Conservation (phyloP, 2,888 invertebrate genomes). For the Monochamus alternatus region DNA sequence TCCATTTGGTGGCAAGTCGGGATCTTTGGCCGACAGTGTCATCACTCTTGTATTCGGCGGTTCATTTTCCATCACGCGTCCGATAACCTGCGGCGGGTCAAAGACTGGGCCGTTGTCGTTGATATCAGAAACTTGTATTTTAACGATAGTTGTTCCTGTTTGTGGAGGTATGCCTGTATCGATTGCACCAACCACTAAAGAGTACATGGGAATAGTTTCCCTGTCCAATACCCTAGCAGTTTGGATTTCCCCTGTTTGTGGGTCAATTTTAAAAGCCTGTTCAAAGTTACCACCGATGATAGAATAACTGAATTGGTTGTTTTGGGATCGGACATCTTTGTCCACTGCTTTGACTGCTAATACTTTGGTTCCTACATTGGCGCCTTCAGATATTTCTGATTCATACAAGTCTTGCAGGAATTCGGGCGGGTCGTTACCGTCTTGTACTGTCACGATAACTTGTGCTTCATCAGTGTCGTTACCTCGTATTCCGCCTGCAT, state of each 20-base stretch:
- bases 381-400: conserved; percentile 87
- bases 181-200: conserved; percentile 87
- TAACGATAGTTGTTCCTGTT: conserved; percentile 91
- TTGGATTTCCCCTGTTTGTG: conserved; percentile 88
- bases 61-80: conserved; percentile 90
- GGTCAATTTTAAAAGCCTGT: conserved; percentile 90
- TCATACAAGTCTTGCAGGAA: conserved; percentile 87
- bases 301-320: conserved; percentile 93
- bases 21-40: conserved; percentile 90
- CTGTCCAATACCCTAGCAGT: conserved; percentile 85
- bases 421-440: conserved; percentile 96
- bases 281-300: conserved; percentile 88
- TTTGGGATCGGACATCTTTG: conserved; percentile 91
- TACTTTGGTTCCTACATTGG: conserved; percentile 81
- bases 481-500: conserved; percentile 92
- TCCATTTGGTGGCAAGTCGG: conserved; percentile 91
- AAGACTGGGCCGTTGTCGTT: conserved; percentile 95
- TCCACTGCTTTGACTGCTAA: conserved; percentile 89
- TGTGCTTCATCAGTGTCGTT: conserved; percentile 97
- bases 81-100: conserved; percentile 80
- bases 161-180: conserved; percentile 92
- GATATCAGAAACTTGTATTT: conserved; percentile 86
- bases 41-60: conserved; percentile 87
- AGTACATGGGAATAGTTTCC: conserved; percentile 84
- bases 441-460: conserved; percentile 93